A percentile compares a stretch with the other conserved stretches of the same genome.
Evolutionary conservation across 2,888 invertebrate species (phyloP).

Genomic region (Candidula unifasciata): DNA sequence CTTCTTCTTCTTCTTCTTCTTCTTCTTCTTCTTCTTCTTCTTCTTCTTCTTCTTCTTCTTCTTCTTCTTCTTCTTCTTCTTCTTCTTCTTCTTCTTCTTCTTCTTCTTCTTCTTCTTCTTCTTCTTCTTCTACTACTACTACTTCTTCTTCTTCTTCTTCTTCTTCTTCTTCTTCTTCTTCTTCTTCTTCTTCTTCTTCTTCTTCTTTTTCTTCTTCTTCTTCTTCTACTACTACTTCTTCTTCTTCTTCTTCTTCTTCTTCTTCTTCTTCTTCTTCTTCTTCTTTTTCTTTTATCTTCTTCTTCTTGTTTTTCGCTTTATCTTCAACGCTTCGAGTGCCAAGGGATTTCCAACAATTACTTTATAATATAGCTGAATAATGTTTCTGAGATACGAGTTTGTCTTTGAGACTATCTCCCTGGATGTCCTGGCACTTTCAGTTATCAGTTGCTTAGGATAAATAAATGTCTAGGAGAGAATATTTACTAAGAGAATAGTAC

Average conservation of each 20-base stretch:
- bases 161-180: constrained; percentile 9
- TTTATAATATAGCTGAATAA: no score
- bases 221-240: constrained; percentile 15
- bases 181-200: constrained; percentile 15
- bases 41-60: constrained; percentile 11
- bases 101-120: constrained; percentile 10
- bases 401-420: no score
- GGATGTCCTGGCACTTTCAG: no score
- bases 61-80: constrained; percentile 15
- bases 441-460: no score
- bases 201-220: constrained; percentile 17
- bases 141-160: constrained; percentile 19
- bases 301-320: no score
- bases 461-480: no score
- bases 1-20: background rate
- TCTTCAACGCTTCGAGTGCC: no score
- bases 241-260: constrained; percentile 24
- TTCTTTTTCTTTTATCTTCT: background rate
- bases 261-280: constrained; percentile 11
- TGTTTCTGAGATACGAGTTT: no score
- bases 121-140: constrained; percentile 18
- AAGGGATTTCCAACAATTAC: no score
- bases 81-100: constrained; percentile 11
- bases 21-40: background rate
- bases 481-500: no score